Percentiles rank a stretch among this genome's conserved stretches.
These are phyloP conservation scores for Pachyrhynchus sulphureomaculatus DNA, from an alignment of 1,140 invertebrate genomes.

Conservation along the genomic window DNA sequence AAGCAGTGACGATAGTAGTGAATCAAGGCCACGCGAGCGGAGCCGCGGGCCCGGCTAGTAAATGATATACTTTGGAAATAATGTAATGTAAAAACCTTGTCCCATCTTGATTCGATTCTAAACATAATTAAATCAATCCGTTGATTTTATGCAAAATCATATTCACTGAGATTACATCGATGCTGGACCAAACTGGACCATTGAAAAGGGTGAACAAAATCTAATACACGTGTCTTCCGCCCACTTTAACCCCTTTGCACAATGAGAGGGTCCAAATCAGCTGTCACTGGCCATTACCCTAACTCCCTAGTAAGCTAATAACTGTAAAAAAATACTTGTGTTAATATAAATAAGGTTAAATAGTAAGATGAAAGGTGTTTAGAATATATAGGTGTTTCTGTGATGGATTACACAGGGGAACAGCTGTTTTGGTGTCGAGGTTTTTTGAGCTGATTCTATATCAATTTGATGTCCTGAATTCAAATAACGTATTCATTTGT, in stretches of 20 bases:
- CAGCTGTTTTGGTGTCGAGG: too few relatives aligned
- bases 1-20: too few relatives aligned
- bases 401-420: too few relatives aligned
- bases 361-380: too few relatives aligned
- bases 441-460: too few relatives aligned
- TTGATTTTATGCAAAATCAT: not conserved
- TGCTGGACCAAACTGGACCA: not conserved
- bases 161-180: not conserved
- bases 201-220: not conserved
- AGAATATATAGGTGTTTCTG: too few relatives aligned
- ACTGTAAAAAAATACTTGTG: not conserved
- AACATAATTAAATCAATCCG: not conserved
- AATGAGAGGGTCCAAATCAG: not conserved
- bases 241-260: not conserved
- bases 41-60: too few relatives aligned
- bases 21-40: too few relatives aligned
- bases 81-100: not conserved
- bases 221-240: not conserved
- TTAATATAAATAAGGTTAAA: too few relatives aligned
- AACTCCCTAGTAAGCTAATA: not conserved
- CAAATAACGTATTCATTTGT: too few relatives aligned
- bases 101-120: not conserved
- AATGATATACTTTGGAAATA: too few relatives aligned
- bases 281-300: not conserved
- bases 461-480: too few relatives aligned